Base-by-base conservation (phyloP, 2,888 invertebrate genomes). In the Drosophila vallismaia region DNA sequence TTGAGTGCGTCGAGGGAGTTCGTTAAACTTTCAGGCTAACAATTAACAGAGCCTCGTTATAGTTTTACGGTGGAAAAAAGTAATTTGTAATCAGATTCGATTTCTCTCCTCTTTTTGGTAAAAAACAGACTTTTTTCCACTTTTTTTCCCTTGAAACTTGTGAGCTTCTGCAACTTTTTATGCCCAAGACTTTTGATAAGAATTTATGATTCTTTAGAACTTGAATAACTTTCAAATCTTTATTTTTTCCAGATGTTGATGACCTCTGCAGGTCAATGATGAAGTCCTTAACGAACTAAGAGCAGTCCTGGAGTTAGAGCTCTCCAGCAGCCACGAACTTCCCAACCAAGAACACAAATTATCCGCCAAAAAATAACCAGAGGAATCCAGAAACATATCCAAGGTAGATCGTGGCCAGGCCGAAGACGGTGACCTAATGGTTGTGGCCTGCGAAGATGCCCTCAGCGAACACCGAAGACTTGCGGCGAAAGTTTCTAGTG, bases 401-500 rank as follows among this genome's bases (percentile, higher is more conserved):
- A 24, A 58, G 46, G 58, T 19, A 31, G 26, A 57, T 48, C 40
- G 60, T 40, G 60, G 60, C 60, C 60, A 59, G 70, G 60, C 49
- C 42, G 31, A 52, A 68, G 76, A 53, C 76, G 66, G 52, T 72
- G 14, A 58, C 60, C 64, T 68, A 53, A 55, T 91, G 90, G 88
- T 70, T 71, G 62, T 76, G 67, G 60, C 83, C 82, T 78, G 88
- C 77, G 85, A 91, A 88, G 81, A 91, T 91, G 91, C 89, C 89
- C 87, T 89, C 88, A 82, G 80, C 88, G 66, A 90, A 89, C 86
- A 76, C 90, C 89, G 92, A 92, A 79, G 91, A 91, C 77, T 88
- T 90, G 90, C 88, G 91, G 86, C 91, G 91, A 87, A 92, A 92
- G 88, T 88, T 92, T 87, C 85, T 89, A 69, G 86, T 89, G 74